Base-by-base conservation (phyloP, 2,797 vertebrate genomes). In the Sebastes miniatus region DNA sequence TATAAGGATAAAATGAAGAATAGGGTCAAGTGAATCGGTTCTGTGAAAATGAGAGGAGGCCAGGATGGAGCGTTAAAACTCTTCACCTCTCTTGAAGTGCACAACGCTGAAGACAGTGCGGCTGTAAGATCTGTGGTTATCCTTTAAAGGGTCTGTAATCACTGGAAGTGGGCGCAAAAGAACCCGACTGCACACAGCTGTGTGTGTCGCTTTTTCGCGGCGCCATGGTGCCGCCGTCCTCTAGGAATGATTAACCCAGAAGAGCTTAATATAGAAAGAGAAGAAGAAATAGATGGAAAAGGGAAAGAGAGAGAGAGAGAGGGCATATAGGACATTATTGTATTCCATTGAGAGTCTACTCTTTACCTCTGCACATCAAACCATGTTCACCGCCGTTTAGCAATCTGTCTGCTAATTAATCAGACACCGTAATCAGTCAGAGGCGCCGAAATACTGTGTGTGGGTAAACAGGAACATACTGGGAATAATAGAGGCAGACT, bases 171-270 rank as follows among this genome's bases (percentile, higher is more conserved):
- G 67, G 63, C 73, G 79, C 77, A 80, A 75, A 64, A 90, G 76
- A 89, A 85, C 69, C 78, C 18, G 25, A 88, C 85, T 90, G 90
- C 64, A 63, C 83, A 85, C 90, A 94, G 90, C 91, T 94, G 90
- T 65, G 88, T 92, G 91, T 92, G 91, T 91, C 89, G 91, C 79
- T 86, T 91, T 73, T 87, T 87, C 80, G 69, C 62, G 43, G 76
- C 68, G 72, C 87, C 72, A 70, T 83, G 85, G 85, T 81, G 88
- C 93, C 89, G 88, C 82, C 85, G 90, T 95, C 95, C 94, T 95
- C 89, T 88, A 94, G 95, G 94, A 96, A 95, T 95, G 94, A 95
- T 95, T 95, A 95, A 93, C 92, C 93, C 92, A 94, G 92, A 95
- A 94, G 92, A 91, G 93, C 94, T 94, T 95, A 92, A 96, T 94